Conservation (phyloP, 2,113 vertebrate species). For the Crypturellus undulatus region DNA sequence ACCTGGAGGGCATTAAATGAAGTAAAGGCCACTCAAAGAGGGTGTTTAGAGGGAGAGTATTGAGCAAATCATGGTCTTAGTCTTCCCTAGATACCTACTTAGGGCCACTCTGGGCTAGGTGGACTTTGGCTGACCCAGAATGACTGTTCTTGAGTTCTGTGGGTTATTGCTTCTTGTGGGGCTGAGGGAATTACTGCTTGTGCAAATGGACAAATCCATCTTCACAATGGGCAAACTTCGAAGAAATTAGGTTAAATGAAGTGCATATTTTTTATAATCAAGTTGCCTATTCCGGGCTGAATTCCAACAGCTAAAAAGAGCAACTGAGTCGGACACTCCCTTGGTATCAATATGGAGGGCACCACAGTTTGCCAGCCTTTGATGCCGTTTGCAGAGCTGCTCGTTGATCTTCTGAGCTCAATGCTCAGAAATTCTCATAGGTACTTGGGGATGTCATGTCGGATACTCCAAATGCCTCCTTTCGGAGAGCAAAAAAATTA, state of each 20-base stretch:
- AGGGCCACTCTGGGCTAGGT: accelerated
- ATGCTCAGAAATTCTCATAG: neutral
- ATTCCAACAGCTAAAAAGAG: neutral
- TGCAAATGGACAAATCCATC: neutral
- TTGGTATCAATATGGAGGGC: neutral
- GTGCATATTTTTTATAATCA: neutral
- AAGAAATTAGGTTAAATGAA: neutral
- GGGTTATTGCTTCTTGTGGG: neutral
- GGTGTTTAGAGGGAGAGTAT: neutral
- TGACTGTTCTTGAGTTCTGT: neutral
- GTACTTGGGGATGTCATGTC: neutral
- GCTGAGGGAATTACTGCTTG: neutral
- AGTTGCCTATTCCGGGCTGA: neutral
- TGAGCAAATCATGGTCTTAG: neutral
- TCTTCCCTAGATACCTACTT: neutral
- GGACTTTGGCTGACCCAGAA: neutral
- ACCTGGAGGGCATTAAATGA: accelerated
- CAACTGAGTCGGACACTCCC: neutral
- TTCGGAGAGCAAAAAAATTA: too few species aligned
- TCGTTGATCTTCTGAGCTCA: neutral
- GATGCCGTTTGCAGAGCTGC: neutral
- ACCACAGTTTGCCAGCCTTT: neutral
- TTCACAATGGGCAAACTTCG: neutral
- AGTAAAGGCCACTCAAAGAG: neutral
- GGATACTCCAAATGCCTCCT: neutral